Base-by-base conservation (phyloP, 2,888 invertebrate species). In the Zygaena filipendulae region DNA sequence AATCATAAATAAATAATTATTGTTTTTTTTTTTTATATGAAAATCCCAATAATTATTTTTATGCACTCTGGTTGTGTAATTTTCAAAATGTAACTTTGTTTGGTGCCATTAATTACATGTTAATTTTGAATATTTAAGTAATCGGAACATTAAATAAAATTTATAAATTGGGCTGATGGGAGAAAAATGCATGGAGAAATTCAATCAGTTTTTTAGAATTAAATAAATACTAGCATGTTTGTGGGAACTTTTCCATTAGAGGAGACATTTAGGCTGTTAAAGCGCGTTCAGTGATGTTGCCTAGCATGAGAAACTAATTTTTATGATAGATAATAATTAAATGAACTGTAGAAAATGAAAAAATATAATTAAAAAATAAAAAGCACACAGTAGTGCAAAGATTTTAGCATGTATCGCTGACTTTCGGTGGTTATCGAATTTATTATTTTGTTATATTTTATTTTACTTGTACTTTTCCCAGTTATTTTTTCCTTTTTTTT, bases 321-420 rank as follows among this genome's bases (percentile, higher is more conserved):
- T 42, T n/a, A n/a, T n/a, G 42, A 43, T 43, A 51, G 54, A 57
- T 62, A 69, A 66, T 60, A 51, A 44, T 47, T 57, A 53, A 64
- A 57, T 63, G 60, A 58, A 52, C 39, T 59, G 49, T 54, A 50
- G 59, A 66, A 68, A 64, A 58, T 40, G 53, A 50, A 41, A 41
- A 34, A 53, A 52, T 38, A 39, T 49, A 53, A 44, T 47, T 59
- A 74, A n/a, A n/a, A n/a, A n/a, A n/a, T n/a, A n/a, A n/a, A n/a
- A n/a, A n/a, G n/a, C 75, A 79, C 77, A 71, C 40, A 62, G 69
- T 70, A 77, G 75, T 77, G 79, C 75, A 54, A 68, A 69, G 40
- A 57, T 64, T 52, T 66, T 46, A 58, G 79, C 77, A 79, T 79
- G 79, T 61, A 43, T 60, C 49, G 74, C 71, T 75, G 53, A 61